Evolutionary conservation across 2,888 invertebrate species (phyloP), one percentile per base, ranked within the genome.

Genomic region (Catocala fraxini): DNA sequence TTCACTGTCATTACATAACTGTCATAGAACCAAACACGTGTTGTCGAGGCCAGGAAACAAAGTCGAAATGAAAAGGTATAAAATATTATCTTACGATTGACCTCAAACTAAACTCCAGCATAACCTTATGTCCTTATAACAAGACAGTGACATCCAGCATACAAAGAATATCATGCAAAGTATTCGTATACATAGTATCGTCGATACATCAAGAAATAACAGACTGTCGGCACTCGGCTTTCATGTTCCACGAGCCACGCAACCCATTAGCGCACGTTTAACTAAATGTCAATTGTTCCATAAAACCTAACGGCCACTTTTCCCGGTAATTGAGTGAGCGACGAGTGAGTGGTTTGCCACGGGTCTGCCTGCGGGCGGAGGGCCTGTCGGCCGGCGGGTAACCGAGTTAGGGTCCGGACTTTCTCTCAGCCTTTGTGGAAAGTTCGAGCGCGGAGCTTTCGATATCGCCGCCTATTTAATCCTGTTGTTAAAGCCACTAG

Each of bases 241-340:
- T 48, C 53, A 47, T 59, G 12, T 59, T 15, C 46, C 6, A 4
- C 15, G 15, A 4, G 35, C 46, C 0, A 4, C 51, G 46, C 13
- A 5, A 6, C 25, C 59, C 67, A 67, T 25, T 25, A 43, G 46
- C 42, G 10, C 25, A 52, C 45, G 41, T 57, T 49, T 59, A 41
- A 55, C 51, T 59, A 48, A 63, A 58, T 56, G 34, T 63, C 53
- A 56, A 62, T 54, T 46, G 52, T 53, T 41, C 45, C 49, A 43
- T 51, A 56, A 63, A 51, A 11, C 43, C 9, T 48, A 45, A 51
- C 45, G 41, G 59, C 46, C 56, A 60, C 63, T 63, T 71, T 56
- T 56, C 35, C 51, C 54, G 63, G 51, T 71, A 73, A 73, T 69
- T 63, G 70, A 49, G 56, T 63, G 56, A 66, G 70, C 54, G 73